Evolutionary conservation across 2,113 vertebrate species (phyloP).

Genomic region (Mobula birostris): DNA sequence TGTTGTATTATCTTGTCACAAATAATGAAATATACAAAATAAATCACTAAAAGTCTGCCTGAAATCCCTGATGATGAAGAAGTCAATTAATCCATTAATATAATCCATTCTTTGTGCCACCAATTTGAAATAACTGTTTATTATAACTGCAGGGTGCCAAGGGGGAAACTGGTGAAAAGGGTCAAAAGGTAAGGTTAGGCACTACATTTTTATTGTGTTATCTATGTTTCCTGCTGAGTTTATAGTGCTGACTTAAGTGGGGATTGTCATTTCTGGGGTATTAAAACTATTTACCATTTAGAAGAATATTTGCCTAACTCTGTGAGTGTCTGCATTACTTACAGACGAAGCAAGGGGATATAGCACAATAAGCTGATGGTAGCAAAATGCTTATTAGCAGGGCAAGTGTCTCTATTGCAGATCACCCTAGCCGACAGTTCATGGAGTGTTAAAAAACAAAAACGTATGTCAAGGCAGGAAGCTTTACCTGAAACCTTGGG

Average conservation of each 20-base stretch:
- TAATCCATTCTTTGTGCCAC: conserved; percentile 53
- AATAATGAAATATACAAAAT: not conserved
- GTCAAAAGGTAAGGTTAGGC: conserved; percentile 70
- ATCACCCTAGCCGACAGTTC: not conserved
- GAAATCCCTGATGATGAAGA: not conserved
- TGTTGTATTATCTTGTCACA: not conserved
- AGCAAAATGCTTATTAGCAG: not conserved
- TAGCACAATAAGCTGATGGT: too few species aligned
- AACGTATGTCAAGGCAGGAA: not conserved
- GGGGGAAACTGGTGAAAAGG: conserved; percentile 72
- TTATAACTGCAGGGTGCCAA: conserved; percentile 50
- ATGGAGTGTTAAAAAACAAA: not conserved
- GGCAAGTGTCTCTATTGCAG: too few species aligned
- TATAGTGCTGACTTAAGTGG: not conserved
- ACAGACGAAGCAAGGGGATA: not conserved
- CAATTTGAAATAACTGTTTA: conserved; percentile 1
- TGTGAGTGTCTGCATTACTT: not conserved
- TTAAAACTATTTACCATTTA: not conserved
- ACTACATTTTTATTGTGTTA: not conserved
- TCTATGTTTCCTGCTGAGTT: not conserved
- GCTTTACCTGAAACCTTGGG: not conserved
- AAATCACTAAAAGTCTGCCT: not conserved
- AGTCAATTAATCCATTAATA: conserved; percentile 40
- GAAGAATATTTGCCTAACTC: not conserved
- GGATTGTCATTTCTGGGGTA: not conserved